These are phyloP conservation scores for Vanessa tameamea DNA, from an alignment of 1,140 invertebrate genomes.

Conservation along the genomic window DNA sequence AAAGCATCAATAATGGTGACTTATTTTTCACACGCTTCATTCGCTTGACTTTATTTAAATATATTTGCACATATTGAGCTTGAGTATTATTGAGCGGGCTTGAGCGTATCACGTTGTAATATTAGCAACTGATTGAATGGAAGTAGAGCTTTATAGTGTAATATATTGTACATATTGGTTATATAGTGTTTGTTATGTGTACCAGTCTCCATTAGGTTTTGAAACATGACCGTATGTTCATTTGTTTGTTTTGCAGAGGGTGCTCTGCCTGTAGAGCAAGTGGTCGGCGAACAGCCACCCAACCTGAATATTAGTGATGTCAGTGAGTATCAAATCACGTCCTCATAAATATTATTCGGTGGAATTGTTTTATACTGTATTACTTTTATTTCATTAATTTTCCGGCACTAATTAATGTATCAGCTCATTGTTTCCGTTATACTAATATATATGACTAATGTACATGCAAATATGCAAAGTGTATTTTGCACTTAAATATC, in stretches of 20 bases:
- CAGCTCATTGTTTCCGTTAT: too few species aligned
- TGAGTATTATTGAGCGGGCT: neutral
- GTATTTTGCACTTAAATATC: too few species aligned
- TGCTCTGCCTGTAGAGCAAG: slow-evolving; percentile 83
- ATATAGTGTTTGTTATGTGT: neutral
- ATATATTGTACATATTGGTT: neutral
- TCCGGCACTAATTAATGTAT: neutral
- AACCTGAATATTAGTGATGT: slow-evolving; percentile 84
- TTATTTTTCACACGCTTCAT: slow-evolving; percentile 1
- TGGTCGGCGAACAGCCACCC: slow-evolving; percentile 54
- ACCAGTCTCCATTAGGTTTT: neutral
- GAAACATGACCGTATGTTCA: neutral
- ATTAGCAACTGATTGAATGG: neutral
- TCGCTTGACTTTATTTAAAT: neutral
- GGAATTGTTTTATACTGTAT: neutral
- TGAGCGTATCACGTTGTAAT: neutral
- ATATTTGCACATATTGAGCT: neutral
- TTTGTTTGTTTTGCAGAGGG: slow-evolving; percentile 51
- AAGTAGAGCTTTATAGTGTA: neutral
- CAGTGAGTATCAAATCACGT: slow-evolving; percentile 82
- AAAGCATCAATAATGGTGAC: neutral
- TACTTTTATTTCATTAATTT: neutral
- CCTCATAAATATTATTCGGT: neutral
- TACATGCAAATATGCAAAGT: too few species aligned
- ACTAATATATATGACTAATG: too few species aligned